phyloP scores from a whole-genome alignment of 2,888 invertebrate genomes.

The Leptopilina syphax region DNA sequence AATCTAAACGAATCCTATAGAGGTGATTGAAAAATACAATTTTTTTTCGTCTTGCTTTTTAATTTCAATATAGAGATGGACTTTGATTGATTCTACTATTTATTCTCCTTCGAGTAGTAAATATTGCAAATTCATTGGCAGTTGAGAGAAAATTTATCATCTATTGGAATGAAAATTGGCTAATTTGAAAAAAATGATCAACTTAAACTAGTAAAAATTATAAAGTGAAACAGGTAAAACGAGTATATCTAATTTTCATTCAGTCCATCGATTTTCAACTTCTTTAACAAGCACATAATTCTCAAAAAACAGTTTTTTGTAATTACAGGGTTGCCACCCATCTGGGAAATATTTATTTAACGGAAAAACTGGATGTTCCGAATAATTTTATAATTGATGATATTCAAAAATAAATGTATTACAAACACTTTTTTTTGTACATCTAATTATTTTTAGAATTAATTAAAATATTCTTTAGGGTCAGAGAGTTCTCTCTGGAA shows the following conservation, averaged over 20 bases:
- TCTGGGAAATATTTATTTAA: too few species aligned
- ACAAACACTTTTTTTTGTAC: too few species aligned
- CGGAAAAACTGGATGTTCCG: too few species aligned
- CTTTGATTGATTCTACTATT: conserved; percentile 59
- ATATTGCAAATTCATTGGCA: conserved; percentile 58
- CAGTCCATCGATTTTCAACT: background rate
- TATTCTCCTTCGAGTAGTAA: conserved; percentile 55
- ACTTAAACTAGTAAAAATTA: conserved; percentile 57
- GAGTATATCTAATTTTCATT: conserved; percentile 42
- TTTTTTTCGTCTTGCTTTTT: background rate
- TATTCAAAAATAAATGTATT: too few species aligned
- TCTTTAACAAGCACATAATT: too few species aligned
- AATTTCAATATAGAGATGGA: conserved; percentile 32
- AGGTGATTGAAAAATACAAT: conserved; percentile 61
- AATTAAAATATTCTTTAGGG: too few species aligned
- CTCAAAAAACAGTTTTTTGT: too few species aligned
- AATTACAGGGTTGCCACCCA: too few species aligned
- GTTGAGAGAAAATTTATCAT: conserved; percentile 58
- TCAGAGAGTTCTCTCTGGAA: too few species aligned
- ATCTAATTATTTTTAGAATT: too few species aligned
- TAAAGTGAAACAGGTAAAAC: conserved; percentile 57
- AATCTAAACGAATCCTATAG: conserved; percentile 70
- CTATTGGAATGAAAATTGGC: conserved; percentile 58
- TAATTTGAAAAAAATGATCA: conserved; percentile 54
- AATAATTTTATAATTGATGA: too few species aligned